Percentiles rank a stretch among this genome's conserved stretches.
phyloP scores from a whole-genome alignment of 2,797 vertebrate genomes.

The Ptychobarbus kaznakovi region DNA sequence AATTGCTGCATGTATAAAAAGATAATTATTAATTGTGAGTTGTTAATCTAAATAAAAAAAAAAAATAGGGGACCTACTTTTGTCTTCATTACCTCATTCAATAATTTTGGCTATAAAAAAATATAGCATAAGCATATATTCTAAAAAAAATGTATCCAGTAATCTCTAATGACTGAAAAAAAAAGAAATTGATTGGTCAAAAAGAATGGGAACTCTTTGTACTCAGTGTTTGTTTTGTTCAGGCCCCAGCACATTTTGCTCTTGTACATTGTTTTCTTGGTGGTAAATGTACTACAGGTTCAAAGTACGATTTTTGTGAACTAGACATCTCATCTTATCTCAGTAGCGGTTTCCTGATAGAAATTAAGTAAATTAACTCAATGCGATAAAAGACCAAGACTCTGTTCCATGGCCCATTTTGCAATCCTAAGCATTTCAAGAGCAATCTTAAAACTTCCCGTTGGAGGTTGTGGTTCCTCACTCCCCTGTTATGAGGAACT shows the following conservation, averaged over 20 bases:
- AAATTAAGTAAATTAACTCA: neutral
- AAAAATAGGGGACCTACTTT: too few relatives aligned
- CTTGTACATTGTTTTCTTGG: neutral
- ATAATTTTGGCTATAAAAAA: neutral
- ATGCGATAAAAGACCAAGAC: neutral
- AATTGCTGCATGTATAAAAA: neutral
- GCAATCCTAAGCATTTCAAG: neutral
- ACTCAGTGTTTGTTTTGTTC: constrained; percentile 3
- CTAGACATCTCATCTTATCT: neutral
- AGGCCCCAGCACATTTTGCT: neutral
- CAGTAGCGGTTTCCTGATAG: neutral
- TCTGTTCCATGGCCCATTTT: neutral
- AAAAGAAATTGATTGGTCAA: neutral
- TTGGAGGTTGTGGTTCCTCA: constrained; percentile 8
- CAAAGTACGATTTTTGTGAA: neutral
- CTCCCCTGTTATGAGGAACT: neutral
- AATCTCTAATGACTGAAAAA: neutral
- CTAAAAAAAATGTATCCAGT: neutral
- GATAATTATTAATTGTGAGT: neutral
- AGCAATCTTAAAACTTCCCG: constrained; percentile 12
- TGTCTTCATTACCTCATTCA: neutral
- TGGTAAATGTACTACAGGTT: neutral
- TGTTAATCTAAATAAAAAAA: neutral
- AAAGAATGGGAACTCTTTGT: neutral
- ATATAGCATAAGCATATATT: neutral